Evolutionary conservation across 1,140 invertebrate genomes (phyloP), one percentile per base, ranked within the genome.

Genomic region (Atta texana): DNA sequence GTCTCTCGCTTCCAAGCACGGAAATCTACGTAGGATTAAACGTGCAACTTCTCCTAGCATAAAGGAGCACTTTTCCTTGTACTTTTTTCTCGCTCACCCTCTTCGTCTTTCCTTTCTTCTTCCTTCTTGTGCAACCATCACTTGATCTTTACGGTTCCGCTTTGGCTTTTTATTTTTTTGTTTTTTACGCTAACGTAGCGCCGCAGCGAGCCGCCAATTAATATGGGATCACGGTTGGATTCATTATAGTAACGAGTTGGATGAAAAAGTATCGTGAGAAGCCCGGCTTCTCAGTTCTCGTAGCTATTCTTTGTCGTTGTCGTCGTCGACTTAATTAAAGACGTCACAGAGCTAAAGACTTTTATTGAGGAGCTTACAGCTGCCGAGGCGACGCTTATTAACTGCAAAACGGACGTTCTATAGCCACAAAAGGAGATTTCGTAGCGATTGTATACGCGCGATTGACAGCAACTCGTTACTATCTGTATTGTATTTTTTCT

Each of bases 1-100:
- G 77, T 84, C 69, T 72, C 81, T 82, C 64, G 18, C 75, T 66
- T 21, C 53, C 68, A 24, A 85, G 81, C 49, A 57, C 24, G 49
- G 14, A 86, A 88, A 89, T 88, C 86, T 75, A 57, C 68, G 72
- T 63, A 39, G 71, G 34, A 82, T 61, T 77, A 87, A 80, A 57
- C n/a, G 44, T 28, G 68, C 76, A 66, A 68, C 87, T 81, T 89
- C 75, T 89, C 68, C 74, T 86, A 71, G 80, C 66, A 85, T 88
- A 69, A 74, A 61, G 69, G 57, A 75, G 55, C 69, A 55, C 39
- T 44, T 61, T 75, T 61, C 21, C 80, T 61, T 55, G 80, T 69
- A 57, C 74, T 59, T 44, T 49, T 74, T 74, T 39, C 4, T 31
- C 68, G 12, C 55, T 28, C 14, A 3, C 7, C 0, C 61, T 28